Base-by-base conservation (phyloP, 2,113 vertebrate species). In the Labeo catla region DNA sequence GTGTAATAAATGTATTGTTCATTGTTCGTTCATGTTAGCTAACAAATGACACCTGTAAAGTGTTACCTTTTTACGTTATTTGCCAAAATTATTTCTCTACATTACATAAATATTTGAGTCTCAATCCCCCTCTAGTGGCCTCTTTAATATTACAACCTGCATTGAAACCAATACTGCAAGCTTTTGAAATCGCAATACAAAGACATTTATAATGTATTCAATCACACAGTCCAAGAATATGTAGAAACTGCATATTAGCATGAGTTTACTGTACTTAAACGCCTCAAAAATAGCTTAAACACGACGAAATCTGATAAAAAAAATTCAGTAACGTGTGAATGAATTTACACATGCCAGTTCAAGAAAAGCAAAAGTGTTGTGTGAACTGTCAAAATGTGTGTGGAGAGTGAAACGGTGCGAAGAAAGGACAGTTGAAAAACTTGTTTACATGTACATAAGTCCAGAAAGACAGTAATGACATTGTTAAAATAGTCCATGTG, bases 81-180 rank as follows among this genome's bases (percentile, higher is more conserved):
- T 28, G 28, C 1, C 28, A 2, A 28, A 28, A 28, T 28, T 28
- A 1, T 1, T 28, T 28, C 28, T 28, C 28, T 28, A 28, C 28
- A 28, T 28, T 28, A 28, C 28, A 28, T 28, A 49, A 49, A 49
- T 8, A n/a, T 59, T n/a, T 72, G 12, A 16, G 13, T 43, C 66
- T 70, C 36, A 16, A 8, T 70, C 36, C 36, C 15, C 36, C 15
- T 72, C 16, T 72, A 72, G 36, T 19, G 68, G 3, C 68, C 1
- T 72, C 68, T 72, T 36, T 72, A 43, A 72, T 72, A 72, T 63
- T 23, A 63, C 59, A 63, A 10, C 59, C 9, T 63, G 59, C n/a
- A 5, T n/a, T 63, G 9, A 23, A 23, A 63, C n/a, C 59, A n/a
- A 61, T 61, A 19, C 21, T 23, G 21, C 59, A 23, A 61, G 57